phyloP scores from a whole-genome alignment of 2,888 invertebrate genomes.

The Sarcophaga subvicina region DNA sequence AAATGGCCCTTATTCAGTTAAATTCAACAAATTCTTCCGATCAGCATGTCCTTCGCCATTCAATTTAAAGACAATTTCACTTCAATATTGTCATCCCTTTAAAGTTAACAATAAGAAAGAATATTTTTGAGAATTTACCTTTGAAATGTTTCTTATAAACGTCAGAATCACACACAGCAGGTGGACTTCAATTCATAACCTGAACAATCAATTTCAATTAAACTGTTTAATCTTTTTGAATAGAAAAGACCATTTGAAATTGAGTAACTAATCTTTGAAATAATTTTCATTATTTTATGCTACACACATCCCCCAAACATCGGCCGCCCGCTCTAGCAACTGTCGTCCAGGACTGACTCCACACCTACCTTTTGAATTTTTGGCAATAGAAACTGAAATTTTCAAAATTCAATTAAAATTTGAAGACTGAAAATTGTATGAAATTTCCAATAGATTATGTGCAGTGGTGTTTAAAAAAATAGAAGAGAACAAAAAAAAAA shows the following conservation, averaged over 20 bases:
- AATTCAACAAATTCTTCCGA: no score
- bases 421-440: constrained; percentile 23
- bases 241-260: constrained; percentile 1
- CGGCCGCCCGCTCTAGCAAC: no score
- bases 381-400: constrained; percentile 10
- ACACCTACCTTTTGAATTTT: neutral
- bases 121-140: neutral
- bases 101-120: neutral
- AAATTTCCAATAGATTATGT: neutral
- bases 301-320: neutral
- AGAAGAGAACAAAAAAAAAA: no score
- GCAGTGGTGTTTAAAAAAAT: no score
- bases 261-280: neutral
- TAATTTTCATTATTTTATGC: neutral
- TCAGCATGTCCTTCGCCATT: no score
- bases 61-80: neutral
- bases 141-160: constrained; percentile 27
- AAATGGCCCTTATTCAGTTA: no score
- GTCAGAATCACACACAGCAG: constrained; percentile 38
- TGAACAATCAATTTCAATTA: constrained; percentile 49
- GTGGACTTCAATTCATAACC: constrained; percentile 10
- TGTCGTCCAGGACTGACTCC: no score
- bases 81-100: neutral
- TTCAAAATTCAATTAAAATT: constrained; percentile 52
- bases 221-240: constrained; percentile 40